phyloP scores from a whole-genome alignment of 2,888 invertebrate species.

The Ryuthela nishihirai region DNA sequence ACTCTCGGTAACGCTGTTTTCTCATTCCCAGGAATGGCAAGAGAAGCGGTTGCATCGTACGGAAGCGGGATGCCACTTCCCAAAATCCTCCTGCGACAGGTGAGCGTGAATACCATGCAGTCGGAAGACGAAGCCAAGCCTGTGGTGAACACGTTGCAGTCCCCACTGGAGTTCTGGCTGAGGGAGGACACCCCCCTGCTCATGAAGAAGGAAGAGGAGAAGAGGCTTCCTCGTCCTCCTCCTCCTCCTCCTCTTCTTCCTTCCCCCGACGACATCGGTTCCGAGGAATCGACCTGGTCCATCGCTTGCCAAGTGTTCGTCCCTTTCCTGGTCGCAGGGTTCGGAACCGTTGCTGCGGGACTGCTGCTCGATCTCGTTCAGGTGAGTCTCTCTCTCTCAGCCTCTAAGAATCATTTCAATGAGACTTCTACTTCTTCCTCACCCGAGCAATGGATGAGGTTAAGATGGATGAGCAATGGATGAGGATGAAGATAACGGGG shows the following conservation, averaged over 20 bases:
- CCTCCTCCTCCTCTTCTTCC: background rate
- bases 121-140: too few species aligned
- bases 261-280: background rate
- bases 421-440: too few species aligned
- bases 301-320: slow-evolving; percentile 69
- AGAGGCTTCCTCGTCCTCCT: background rate
- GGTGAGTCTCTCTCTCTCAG: slow-evolving; percentile 50
- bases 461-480: too few species aligned
- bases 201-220: background rate
- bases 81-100: too few species aligned
- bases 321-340: slow-evolving; percentile 82
- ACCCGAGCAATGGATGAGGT: too few species aligned
- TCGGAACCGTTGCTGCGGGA: slow-evolving; percentile 88
- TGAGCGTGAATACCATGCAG: too few species aligned
- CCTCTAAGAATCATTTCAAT: too few species aligned
- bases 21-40: too few species aligned
- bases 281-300: slow-evolving; percentile 60
- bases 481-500: too few species aligned
- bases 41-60: too few species aligned
- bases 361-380: slow-evolving; percentile 77
- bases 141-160: slow-evolving; percentile 23
- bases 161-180: slow-evolving; percentile 30
- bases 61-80: too few species aligned
- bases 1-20: too few species aligned
- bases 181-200: slow-evolving; percentile 19